Evolutionary conservation across 2,797 vertebrate species (phyloP), one percentile per base, ranked within the genome.

Genomic region (Acanthopagrus latus): DNA sequence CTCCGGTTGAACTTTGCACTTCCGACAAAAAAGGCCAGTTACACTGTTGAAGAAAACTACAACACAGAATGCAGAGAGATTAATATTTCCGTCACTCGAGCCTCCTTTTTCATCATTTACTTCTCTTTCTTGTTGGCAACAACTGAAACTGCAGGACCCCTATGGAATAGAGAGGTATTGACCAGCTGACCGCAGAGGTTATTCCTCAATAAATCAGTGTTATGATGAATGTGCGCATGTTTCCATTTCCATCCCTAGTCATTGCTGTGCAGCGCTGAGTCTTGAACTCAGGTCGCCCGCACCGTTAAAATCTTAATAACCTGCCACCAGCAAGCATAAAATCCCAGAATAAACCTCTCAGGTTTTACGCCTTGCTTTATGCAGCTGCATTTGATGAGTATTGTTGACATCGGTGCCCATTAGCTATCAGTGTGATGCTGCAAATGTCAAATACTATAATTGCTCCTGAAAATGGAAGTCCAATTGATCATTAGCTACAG

Each of bases 191-290:
- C 78, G 41, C 67, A 71, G 54, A 79, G 72, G 83, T 86, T 80
- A 85, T 80, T 73, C 72, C 75, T 76, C 81, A 81, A 88, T 88
- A 89, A 89, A 89, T 91, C 89, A 86, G 87, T 46, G 56, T 74
- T 74, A 88, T 89, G 88, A 87, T 78, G 73, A 86, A 86, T 87
- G 81, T 8, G 33, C 58, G 56, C 71, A 62, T 68, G 76, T 79
- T 88, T 88, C 76, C 59, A 67, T 86, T 82, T 86, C 59, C 69
- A 80, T 88, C 69, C 56, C 33, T 79, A 44, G 41, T 78, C 70
- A 73, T 70, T 16, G 74, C 67, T 74, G 65, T 73, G 50, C 3
- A 0, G 75, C 50, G 63, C 48, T 23, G 41, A 27, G 50, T 52
- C 66, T 73, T 88, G 85, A 81, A 75, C 81, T 78, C 38, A 1